A percentile compares a stretch with the other conserved stretches of the same genome.
Conservation (phyloP, 2,113 vertebrate species). For the cattle (Bos taurus) region DNA sequence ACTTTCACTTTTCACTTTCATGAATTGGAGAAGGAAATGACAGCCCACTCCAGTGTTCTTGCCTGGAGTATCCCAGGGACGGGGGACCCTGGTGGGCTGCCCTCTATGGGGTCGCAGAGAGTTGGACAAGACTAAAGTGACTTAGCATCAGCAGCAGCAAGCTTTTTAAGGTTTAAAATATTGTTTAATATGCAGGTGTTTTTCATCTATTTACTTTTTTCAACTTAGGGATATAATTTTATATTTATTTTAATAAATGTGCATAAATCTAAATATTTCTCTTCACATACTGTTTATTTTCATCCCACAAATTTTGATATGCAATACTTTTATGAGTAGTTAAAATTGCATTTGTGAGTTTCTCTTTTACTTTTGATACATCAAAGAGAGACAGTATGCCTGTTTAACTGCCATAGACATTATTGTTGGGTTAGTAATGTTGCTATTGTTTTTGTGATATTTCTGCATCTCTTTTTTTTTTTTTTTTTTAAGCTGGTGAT, state of each 20-base stretch:
- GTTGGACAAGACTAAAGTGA: rapidly evolving
- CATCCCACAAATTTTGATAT: not conserved
- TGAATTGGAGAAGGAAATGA: no score
- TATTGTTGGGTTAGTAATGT: not conserved
- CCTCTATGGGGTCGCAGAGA: no score
- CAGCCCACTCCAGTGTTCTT: no score
- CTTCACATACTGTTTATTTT: not conserved
- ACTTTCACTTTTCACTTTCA: no score
- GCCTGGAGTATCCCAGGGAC: no score
- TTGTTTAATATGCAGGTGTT: not conserved
- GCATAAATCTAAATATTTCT: not conserved
- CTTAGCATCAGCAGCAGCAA: no score
- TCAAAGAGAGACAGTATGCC: not conserved
- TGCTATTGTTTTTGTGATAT: not conserved
- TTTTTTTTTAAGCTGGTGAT: not conserved
- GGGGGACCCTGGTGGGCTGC: no score
- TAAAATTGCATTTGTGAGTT: not conserved
- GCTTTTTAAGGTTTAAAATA: not conserved
- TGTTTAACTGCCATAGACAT: not conserved
- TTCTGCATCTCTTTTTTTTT: not conserved
- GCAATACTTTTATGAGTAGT: not conserved
- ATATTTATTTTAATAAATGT: not conserved
- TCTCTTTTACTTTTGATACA: not conserved
- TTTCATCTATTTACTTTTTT: not conserved
- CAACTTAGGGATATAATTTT: not conserved